These are phyloP conservation scores for Orestias chungarensis DNA, from an alignment of 2,797 vertebrate genomes.

Conservation along the genomic window DNA sequence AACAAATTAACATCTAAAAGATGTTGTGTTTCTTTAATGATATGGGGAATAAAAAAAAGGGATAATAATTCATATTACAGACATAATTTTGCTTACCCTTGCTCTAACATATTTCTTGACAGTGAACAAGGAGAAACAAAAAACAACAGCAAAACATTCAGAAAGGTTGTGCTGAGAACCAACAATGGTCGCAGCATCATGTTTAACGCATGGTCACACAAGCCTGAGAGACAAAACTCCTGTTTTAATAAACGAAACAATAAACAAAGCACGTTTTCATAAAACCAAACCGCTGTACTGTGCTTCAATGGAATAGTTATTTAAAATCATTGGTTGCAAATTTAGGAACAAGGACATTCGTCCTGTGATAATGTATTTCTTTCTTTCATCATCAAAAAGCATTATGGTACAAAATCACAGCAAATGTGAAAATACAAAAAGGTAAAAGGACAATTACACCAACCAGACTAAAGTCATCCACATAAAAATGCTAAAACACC, in stretches of 20 bases:
- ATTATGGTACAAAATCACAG: background rate
- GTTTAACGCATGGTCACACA: conserved; percentile 18
- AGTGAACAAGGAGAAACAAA: conserved; percentile 65
- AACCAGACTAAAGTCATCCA: background rate
- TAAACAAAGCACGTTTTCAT: background rate
- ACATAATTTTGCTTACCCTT: conserved; percentile 82
- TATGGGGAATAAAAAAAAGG: conserved; percentile 22
- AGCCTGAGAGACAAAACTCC: conserved; percentile 12
- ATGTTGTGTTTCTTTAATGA: conserved; percentile 13
- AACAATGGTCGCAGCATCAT: conserved; percentile 20
- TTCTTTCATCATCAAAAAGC: background rate
- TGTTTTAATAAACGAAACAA: background rate
- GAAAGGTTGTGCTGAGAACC: conserved; percentile 19
- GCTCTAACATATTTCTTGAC: conserved; percentile 91
- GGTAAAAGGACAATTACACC: background rate
- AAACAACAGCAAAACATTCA: conserved; percentile 55
- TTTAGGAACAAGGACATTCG: background rate
- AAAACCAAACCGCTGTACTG: background rate
- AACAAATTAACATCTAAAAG: conserved; percentile 7
- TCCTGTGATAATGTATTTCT: background rate
- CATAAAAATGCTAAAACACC: background rate
- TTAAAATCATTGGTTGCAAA: background rate
- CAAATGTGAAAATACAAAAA: background rate
- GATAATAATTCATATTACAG: conserved; percentile 43
- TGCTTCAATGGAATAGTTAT: background rate